Evolutionary conservation across 2,888 invertebrate genomes (phyloP), one percentile per base, ranked within the genome.

Genomic region (Synanthedon myopaeformis): DNA sequence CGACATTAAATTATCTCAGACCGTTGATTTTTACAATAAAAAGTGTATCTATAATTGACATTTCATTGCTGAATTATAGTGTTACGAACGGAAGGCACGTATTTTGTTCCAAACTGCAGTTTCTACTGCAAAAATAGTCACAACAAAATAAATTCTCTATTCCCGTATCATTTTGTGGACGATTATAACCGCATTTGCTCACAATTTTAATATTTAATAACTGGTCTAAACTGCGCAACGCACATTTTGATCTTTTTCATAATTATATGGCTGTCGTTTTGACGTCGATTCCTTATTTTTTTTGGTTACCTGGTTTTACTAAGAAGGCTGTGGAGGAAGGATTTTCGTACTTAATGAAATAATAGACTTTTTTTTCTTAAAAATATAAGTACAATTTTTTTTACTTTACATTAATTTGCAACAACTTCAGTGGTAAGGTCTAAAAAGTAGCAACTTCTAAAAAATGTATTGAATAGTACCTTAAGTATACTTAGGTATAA

Each of bases 131-230:
- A 70, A 51, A 69, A 58, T 64, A 61, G 53, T 69, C 69, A 69
- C 65, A 73, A 70, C 67, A 70, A 74, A 77, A 74, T 72, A 67
- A 62, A 65, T 67, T 59, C 62, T 64, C 67, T 70, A 74, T 68
- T 67, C 68, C 63, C 62, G 63, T 83, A 82, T 79, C 81, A 82
- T 79, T 80, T 63, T 67, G 62, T 51, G 61, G 67, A 67, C 83
- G 67, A 87, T 87, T 87, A 87, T 84, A 86, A 87, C 76, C 77
- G 65, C 84, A 86, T 87, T 86, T 86, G 80, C 72, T 62, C 74
- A 72, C 68, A 75, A 79, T 42, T 73, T 71, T 61, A 64, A 62
- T 71, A 74, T 79, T 83, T 86, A 84, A 86, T 86, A 82, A 81
- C 75, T 66, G 72, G 60, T 64, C 72, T 62, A 71, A 75, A 76